Percentiles rank a stretch among this genome's conserved stretches.
phyloP scores from a whole-genome alignment of 2,113 vertebrate genomes.

The Aphelocoma coerulescens region DNA sequence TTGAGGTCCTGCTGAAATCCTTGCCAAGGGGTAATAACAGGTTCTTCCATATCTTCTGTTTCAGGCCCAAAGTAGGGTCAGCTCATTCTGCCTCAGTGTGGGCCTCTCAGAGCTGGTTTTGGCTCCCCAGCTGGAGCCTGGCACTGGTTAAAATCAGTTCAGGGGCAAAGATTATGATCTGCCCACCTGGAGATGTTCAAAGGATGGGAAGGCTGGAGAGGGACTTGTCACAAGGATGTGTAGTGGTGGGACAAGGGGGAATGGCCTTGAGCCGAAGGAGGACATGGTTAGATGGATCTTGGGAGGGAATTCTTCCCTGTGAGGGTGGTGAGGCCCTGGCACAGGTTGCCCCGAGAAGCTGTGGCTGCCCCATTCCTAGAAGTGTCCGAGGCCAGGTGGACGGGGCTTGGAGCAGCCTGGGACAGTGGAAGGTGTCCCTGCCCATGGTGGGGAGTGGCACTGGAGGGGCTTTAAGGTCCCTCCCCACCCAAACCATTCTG shows the following conservation, averaged over 20 bases:
- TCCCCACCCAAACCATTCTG: background rate
- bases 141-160: background rate
- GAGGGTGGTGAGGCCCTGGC: background rate
- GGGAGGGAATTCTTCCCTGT: background rate
- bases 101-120: background rate
- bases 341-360: background rate
- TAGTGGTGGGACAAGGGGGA: no score
- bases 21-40: background rate
- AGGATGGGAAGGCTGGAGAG: background rate
- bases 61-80: background rate
- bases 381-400: background rate
- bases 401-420: fast-evolving
- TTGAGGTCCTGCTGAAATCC: background rate
- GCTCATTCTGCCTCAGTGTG: background rate
- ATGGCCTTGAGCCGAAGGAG: background rate
- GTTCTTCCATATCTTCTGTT: background rate
- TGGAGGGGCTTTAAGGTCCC: background rate
- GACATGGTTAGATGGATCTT: background rate
- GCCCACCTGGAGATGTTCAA: background rate
- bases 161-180: background rate
- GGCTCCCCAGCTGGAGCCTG: background rate
- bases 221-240: background rate
- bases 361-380: background rate
- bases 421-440: background rate
- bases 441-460: background rate